These are phyloP conservation scores for Peromyscus aztecus DNA, from an alignment of 2,797 vertebrate genomes.

Conservation along the genomic window DNA sequence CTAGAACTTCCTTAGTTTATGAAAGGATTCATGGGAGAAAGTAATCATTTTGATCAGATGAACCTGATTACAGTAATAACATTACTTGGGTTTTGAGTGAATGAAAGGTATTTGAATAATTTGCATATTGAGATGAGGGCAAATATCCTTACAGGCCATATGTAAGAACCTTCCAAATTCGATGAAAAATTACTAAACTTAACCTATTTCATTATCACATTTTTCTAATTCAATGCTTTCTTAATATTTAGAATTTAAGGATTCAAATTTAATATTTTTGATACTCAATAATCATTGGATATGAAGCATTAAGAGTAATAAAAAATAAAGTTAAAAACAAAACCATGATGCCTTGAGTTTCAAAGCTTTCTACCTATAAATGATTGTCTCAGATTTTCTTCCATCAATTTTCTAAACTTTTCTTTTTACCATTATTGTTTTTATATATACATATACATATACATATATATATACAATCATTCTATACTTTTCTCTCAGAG, in stretches of 20 bases:
- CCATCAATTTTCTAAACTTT: conserved; percentile 27
- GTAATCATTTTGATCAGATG: not conserved
- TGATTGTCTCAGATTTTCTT: conserved; percentile 7
- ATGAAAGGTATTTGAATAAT: not conserved
- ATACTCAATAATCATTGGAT: not conserved
- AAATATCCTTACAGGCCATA: not conserved
- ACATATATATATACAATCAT: conserved; percentile 21
- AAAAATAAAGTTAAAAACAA: not conserved
- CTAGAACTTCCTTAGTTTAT: not conserved
- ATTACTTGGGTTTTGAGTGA: not conserved
- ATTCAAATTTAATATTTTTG: conserved; percentile 11
- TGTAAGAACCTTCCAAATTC: not conserved
- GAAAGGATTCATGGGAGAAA: not conserved
- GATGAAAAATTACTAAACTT: not conserved
- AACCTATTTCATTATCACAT: not conserved
- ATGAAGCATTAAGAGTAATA: not conserved
- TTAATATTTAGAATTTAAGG: not conserved
- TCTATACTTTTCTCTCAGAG: conserved; percentile 45
- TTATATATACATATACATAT: not conserved
- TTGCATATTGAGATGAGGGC: not conserved
- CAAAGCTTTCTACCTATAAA: not conserved
- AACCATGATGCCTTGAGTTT: not conserved
- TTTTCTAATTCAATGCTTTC: not conserved
- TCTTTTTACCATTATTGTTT: conserved; percentile 30
- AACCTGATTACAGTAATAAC: not conserved